phyloP scores from a whole-genome alignment of 1,140 invertebrate genomes.

The Trichomalopsis sarcophagae region DNA sequence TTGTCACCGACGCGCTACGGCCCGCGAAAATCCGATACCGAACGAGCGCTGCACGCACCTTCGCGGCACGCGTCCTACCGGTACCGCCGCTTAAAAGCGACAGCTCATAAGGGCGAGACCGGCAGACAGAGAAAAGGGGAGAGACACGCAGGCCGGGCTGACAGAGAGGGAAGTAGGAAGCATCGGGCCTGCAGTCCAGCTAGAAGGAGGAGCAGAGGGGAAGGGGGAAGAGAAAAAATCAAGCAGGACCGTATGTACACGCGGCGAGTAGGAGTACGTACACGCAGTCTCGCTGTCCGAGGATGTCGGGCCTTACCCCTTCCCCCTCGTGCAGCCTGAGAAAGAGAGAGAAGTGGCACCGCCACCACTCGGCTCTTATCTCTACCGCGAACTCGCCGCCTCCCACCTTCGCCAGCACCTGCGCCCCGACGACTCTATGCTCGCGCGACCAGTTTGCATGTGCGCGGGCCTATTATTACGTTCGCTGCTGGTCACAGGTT shows the following conservation, averaged over 20 bases:
- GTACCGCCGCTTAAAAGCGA: not conserved
- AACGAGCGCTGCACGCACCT: not conserved
- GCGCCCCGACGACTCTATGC: not conserved
- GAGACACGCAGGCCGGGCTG: constrained; percentile 16
- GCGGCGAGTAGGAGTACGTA: constrained; percentile 4
- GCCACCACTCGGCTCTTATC: constrained; percentile 4
- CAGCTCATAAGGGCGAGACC: not conserved
- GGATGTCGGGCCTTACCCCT: not conserved
- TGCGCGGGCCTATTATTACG: not conserved
- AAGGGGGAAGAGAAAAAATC: constrained; percentile 36
- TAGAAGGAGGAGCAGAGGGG: not conserved
- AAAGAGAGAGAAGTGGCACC: constrained; percentile 2
- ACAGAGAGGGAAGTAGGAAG: constrained; percentile 12
- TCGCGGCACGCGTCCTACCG: constrained; percentile 5
- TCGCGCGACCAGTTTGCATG: not conserved
- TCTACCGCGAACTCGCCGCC: not conserved
- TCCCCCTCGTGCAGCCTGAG: not conserved
- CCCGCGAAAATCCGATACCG: constrained; percentile 17
- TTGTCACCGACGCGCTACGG: not conserved
- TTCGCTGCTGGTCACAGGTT: not conserved
- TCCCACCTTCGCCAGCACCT: constrained; percentile 4
- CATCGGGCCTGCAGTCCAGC: no score
- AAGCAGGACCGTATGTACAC: not conserved
- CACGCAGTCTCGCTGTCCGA: not conserved
- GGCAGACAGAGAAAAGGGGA: not conserved